Evolutionary conservation across 2,113 vertebrate species (phyloP).

Genomic region (Gopherus evgoodei): DNA sequence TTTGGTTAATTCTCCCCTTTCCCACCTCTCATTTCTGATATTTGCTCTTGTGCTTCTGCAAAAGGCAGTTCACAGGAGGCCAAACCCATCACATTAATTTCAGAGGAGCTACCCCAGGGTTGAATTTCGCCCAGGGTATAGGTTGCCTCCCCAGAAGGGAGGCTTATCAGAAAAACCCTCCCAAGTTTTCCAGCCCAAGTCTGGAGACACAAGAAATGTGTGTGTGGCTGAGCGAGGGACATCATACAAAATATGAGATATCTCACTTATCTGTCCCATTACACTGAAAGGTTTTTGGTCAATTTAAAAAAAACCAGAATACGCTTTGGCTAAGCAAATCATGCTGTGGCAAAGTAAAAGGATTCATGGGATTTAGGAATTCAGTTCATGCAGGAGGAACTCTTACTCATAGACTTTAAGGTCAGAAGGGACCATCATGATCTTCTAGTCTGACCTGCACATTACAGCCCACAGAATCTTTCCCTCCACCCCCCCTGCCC

Average conservation of each 20-base stretch:
- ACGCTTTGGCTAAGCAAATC: too few species aligned
- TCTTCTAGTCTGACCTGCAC: too few species aligned
- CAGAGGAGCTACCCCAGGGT: background rate
- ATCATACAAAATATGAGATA: background rate
- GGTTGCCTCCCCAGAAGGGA: background rate
- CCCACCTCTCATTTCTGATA: background rate
- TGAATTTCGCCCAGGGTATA: background rate
- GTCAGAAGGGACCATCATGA: too few species aligned
- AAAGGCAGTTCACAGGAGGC: background rate
- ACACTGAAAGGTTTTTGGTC: too few species aligned
- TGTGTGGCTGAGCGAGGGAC: background rate
- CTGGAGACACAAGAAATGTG: background rate
- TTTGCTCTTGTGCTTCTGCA: background rate
- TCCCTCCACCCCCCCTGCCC: too few species aligned
- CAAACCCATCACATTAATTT: background rate
- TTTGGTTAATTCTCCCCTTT: background rate
- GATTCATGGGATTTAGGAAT: too few species aligned
- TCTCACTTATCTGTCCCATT: too few species aligned
- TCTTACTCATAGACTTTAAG: too few species aligned
- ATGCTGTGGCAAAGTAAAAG: too few species aligned
- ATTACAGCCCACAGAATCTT: too few species aligned
- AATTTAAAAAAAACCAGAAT: too few species aligned
- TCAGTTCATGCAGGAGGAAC: too few species aligned
- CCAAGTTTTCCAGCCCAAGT: background rate
- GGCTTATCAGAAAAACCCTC: background rate